Percentiles rank a stretch among this genome's conserved stretches.
Conservation (phyloP, 2,797 vertebrate species). For the Hafferia zeledoni region DNA sequence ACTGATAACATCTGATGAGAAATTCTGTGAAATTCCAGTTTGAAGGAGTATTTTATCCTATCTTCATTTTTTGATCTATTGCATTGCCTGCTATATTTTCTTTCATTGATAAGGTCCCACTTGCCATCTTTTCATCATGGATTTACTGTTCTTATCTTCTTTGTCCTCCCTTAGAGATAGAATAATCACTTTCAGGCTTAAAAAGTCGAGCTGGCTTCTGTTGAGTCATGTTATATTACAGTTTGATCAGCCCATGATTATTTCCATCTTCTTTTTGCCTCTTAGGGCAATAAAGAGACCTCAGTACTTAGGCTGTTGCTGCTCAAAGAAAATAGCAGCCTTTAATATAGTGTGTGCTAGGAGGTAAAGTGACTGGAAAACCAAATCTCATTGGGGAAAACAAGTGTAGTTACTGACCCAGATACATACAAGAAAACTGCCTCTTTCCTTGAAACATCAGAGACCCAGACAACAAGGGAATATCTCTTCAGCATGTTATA, state of each 20-base stretch:
- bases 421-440: conserved; percentile 37
- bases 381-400: conserved; percentile 2
- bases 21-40: background rate
- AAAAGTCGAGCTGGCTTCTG: background rate
- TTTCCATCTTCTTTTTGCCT: background rate
- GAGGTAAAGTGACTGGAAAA: conserved; percentile 23
- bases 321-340: background rate
- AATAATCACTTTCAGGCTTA: background rate
- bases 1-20: background rate
- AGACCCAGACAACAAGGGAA: conserved; percentile 3
- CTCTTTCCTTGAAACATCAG: conserved; percentile 32
- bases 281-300: background rate
- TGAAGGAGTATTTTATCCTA: background rate
- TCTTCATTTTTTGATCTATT: background rate
- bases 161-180: background rate
- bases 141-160: background rate
- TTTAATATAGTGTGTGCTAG: background rate
- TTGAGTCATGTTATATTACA: background rate
- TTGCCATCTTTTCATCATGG: background rate
- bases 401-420: conserved; percentile 41
- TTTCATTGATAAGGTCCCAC: background rate
- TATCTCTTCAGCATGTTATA: background rate
- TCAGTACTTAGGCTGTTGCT: background rate
- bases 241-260: background rate
- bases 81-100: background rate